Percentiles rank a stretch among this genome's conserved stretches.
Conservation (phyloP, 1,140 invertebrate species). For the Papilio aristodemus region DNA sequence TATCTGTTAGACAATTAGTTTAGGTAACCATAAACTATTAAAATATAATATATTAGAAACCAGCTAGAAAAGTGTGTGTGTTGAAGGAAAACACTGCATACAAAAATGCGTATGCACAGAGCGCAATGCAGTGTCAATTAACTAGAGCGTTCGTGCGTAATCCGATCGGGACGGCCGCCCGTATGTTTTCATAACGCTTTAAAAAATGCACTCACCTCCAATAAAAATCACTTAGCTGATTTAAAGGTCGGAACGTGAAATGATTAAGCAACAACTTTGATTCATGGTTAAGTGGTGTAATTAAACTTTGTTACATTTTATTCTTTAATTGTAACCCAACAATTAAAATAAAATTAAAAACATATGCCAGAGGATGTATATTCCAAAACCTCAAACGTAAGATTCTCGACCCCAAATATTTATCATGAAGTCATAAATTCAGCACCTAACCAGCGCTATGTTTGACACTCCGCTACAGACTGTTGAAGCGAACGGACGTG, state of each 20-base stretch:
- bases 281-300: background rate
- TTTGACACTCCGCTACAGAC: too few relatives aligned
- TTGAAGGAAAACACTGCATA: background rate
- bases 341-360: too few relatives aligned
- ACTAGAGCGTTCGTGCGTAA: slow-evolving; percentile 3
- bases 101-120: background rate
- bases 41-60: too few relatives aligned
- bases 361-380: too few relatives aligned
- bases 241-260: slow-evolving; percentile 12
- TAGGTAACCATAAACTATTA: too few relatives aligned
- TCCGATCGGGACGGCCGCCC: slow-evolving; percentile 1
- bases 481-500: too few relatives aligned
- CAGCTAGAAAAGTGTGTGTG: background rate
- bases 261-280: slow-evolving; percentile 11
- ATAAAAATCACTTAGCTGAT: slow-evolving; percentile 22
- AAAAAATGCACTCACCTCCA: slow-evolving; percentile 19
- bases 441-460: too few relatives aligned
- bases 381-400: too few relatives aligned
- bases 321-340: too few relatives aligned
- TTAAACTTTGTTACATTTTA: background rate
- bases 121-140: slow-evolving; percentile 13
- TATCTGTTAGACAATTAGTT: too few relatives aligned
- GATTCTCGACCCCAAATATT: too few relatives aligned
- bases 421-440: too few relatives aligned
- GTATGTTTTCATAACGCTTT: slow-evolving; percentile 23